Evolutionary conservation across 1,140 invertebrate species (phyloP), one percentile per base, ranked within the genome.

Genomic region (Drosophila lacertosa): DNA sequence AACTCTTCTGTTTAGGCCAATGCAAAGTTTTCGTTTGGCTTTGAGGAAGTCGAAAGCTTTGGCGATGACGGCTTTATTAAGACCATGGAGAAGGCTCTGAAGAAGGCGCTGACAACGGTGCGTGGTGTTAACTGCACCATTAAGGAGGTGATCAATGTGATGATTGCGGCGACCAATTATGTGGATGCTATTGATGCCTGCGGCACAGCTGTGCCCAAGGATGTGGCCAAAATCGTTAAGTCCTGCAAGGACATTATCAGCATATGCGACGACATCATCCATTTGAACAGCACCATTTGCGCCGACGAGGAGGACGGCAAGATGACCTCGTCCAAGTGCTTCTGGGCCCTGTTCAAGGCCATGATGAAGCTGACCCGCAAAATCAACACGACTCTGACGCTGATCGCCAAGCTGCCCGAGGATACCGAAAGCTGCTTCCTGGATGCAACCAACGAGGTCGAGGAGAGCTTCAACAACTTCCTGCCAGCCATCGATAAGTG

Each of bases 71-170:
- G 75, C 5, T 60, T 78, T 35, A 11, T 83, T 1, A 1, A 7
- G 4, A 7, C 7, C 5, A 45, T 70, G 44, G 37, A 22, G 3
- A 51, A 35, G 0, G 2, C 45, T 0, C 4, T 89, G 2, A 62
- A 15, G 15, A 65, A 44, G 6, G 54, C 47, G 3, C 15, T 64
- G 9, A 72, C 53, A 29, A 48, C 73, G 1, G 6, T 72, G 20
- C 74, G 77, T 11, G 84, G 79, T 9, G 67, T 82, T 13, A 70
- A 62, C 22, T 89, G 84, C 50, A 67, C 58, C 13, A 5, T 89
- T 1, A 70, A 80, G n/a, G 63, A 77, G 16, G 74, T 74, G 1
- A 33, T n/a, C 7, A 13, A 15, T 0, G 18, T 89, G 0, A 1
- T 80, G 54, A 10, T 13, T 0, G 57, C 70, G 13, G 48, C 63